Evolutionary conservation across 1,140 invertebrate genomes (phyloP), one percentile per base, ranked within the genome.

Genomic region (Drosophila jambulina): DNA sequence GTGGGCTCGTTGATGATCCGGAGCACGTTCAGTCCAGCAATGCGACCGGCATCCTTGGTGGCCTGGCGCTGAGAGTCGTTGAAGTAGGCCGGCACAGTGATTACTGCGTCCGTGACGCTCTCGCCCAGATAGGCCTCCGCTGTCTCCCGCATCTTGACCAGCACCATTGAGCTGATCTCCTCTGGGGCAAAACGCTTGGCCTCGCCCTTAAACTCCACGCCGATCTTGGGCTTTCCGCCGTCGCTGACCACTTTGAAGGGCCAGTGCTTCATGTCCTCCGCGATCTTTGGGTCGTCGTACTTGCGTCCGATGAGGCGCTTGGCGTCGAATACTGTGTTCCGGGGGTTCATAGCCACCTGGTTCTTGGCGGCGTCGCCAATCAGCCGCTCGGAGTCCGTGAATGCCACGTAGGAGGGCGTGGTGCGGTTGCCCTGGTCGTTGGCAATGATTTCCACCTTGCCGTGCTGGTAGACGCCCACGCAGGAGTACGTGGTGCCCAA

Each of bases 401-500:
- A 99, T 36, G 98, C 98, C 23, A 99, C 98, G 95, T 99, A 99
- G 75, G 96, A 97, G 25, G 98, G 98, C 53, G 98, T 99, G 23
- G 98, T 99, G 78, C 98, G 94, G 94, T 99, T 99, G 86, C 98
- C 98, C 93, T 98, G 97, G 93, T 98, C 97, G 93, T 98, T 98
- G 83, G 97, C 97, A 83, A 98, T 98, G 84, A 98, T 98, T 93
- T 98, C 97, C 62, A 98, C 96, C 93, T 97, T 97, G 51, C 97
- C 97, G 87, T 98, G 94, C 80, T 96, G 95, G 93, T 95, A 97
- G 13, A 97, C 96, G 59, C 96, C 96, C 17, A 97, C 96, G 81
- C 96, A 97, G 25, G 96, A 96, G 93, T 96, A 97, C 49, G 95
- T 96, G 74, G 95, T 97, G 62, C 96, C 96, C 79, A 96, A 93